Percentiles rank a stretch among this genome's conserved stretches.
Evolutionary conservation across 2,113 vertebrate species (phyloP).

Genomic region (Raja brachyura): DNA sequence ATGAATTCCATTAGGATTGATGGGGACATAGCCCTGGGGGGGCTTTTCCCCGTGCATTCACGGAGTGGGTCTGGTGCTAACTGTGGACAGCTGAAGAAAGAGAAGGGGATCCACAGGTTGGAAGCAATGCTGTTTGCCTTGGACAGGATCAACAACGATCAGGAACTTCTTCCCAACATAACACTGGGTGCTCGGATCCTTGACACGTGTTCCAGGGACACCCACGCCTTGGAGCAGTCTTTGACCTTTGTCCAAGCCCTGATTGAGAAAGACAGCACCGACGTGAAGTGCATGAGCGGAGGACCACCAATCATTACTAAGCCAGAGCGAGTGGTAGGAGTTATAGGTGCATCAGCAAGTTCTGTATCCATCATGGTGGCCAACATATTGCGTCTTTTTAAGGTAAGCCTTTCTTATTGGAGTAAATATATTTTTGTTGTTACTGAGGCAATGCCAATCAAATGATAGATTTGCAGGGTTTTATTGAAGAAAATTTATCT

Average conservation of each 20-base stretch:
- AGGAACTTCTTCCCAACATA: conserved; percentile 89
- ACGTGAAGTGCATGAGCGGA: conserved; percentile 82
- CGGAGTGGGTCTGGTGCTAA: conserved; percentile 79
- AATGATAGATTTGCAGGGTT: background rate
- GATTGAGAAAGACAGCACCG: conserved; percentile 89
- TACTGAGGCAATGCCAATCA: background rate
- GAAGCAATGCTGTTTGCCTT: conserved; percentile 94
- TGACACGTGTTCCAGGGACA: conserved; percentile 92
- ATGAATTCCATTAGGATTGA: conserved; percentile 94
- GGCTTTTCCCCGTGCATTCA: conserved; percentile 85
- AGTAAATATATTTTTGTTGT: background rate
- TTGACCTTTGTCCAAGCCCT: conserved; percentile 92
- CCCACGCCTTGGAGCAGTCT: conserved; percentile 90
- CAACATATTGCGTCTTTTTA: conserved; percentile 92
- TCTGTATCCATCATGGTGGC: conserved; percentile 97
- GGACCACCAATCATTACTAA: conserved; percentile 92
- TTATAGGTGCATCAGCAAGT: conserved; percentile 88
- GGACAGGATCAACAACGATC: conserved; percentile 92
- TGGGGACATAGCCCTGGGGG: conserved; percentile 89
- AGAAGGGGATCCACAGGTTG: conserved; percentile 88
- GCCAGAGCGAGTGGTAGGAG: conserved; percentile 82
- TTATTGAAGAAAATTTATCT: background rate
- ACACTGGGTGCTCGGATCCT: conserved; percentile 87
- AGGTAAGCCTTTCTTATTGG: conserved; percentile 61
- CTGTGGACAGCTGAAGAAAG: conserved; percentile 92